Base-by-base conservation (phyloP, 2,113 vertebrate species). In the Tetraodon nigroviridis region DNA sequence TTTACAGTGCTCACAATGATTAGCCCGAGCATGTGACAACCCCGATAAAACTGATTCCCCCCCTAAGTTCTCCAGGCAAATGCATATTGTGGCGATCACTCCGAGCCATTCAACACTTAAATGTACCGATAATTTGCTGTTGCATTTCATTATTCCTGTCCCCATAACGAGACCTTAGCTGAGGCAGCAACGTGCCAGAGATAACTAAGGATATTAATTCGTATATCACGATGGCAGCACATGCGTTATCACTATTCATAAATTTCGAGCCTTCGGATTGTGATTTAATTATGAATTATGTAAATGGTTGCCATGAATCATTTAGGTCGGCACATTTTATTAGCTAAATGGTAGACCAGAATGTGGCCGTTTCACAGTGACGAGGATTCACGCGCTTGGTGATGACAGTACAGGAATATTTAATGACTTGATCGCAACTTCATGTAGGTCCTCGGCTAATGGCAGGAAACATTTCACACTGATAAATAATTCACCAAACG, bases 251-350 rank as follows among this genome's bases (percentile, higher is more conserved):
- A 93, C 91, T 89, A 90, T 88, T 90, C 92, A 94, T 94, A 92
- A 91, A 93, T 94, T 94, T 92, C 91, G 87, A 87, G 86, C 83
- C 92, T 90, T 91, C 88, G 82, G 82, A 45, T 88, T 88, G 88
- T 91, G 90, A 93, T 93, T 93, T 94, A 93, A 93, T 94, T 92
- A 93, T 92, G 85, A 90, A 93, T 93, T 93, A 92, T 93, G 89
- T 90, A 92, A 92, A 91, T 87, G 84, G 71, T 77, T 87, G 88
- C 84, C 84, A 92, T 93, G 90, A 92, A 92, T 92, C 86, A 93
- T 93, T 93, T 88, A 83, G 60, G 51, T 58, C 80, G 51, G 83
- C 87, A 84, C 85, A 79, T 83, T 86, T 87, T 87, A 87, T 85
- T 91, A 88, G 81, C 84, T 88, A 88, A 91, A 91, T 83, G 81